Evolutionary conservation across 2,797 vertebrate species (phyloP).

Genomic region (Cryptoblepharus egeriae): DNA sequence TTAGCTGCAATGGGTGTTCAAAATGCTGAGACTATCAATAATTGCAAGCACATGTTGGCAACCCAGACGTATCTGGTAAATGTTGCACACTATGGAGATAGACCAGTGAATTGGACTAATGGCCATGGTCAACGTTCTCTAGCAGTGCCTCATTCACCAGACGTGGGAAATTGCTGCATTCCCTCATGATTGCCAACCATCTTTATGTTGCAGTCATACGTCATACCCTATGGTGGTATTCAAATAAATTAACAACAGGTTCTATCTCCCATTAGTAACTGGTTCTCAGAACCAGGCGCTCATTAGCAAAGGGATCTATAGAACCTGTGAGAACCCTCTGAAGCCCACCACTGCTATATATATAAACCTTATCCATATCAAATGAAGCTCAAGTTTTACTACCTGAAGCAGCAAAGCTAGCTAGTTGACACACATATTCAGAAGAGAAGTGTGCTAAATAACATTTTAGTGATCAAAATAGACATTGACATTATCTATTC

Average conservation of each 20-base stretch:
- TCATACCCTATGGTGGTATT: not conserved
- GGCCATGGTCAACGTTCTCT: not conserved
- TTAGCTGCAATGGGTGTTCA: not conserved
- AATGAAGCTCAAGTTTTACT: not conserved
- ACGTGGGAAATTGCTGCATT: not conserved
- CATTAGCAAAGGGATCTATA: too few species aligned
- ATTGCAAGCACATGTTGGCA: not conserved
- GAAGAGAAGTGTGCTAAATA: not conserved
- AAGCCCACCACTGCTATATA: too few species aligned
- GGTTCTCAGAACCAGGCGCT: too few species aligned
- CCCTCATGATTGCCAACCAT: not conserved
- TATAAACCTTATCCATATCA: not conserved
- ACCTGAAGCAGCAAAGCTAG: not conserved
- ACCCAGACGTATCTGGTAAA: not conserved
- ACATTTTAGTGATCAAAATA: too few species aligned
- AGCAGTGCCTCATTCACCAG: not conserved
- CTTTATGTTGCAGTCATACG: not conserved
- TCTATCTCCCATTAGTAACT: too few species aligned
- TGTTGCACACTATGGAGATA: not conserved
- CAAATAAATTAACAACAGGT: too few species aligned
- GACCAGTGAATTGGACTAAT: not conserved
- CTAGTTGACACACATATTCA: not conserved
- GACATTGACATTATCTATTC: too few species aligned
- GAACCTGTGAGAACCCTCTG: too few species aligned
- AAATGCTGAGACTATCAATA: not conserved